Base-by-base conservation (phyloP, 2,888 invertebrate species). In the Emmelina monodactyla region DNA sequence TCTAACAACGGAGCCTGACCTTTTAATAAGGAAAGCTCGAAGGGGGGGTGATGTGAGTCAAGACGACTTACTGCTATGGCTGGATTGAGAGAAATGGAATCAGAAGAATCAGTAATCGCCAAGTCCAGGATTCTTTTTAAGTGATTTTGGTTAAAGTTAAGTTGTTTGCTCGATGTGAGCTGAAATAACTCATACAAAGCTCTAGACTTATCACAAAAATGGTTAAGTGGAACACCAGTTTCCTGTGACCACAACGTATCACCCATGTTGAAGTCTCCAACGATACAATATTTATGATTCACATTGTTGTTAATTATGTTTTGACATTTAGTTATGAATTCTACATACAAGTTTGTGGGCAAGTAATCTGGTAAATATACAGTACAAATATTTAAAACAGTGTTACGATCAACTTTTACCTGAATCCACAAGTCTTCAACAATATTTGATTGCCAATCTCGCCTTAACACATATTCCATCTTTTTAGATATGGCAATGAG, bases 401-500 rank as follows among this genome's bases (percentile, higher is more conserved):
- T 14, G 9, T 9, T 9, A 12, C 13, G n/a, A 9, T 9, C 6
- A 30, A 13, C 13, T 6, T 30, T 12, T 11, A 30, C 13, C 13
- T 30, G 7, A 14, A 30, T 12, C 30, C 30, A 30, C 13, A 30
- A 30, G 13, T 30, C 30, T 14, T 30, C 7, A 13, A 30, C 9
- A 13, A 9, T 9, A 30, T 30, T 14, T 9, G 12, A 12, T 10
- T 30, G 30, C 30, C 30, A 30, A 30, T 30, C n/a, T 11, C 12
- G 9, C 30, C 9, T 30, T 9, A 14, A 9, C 9, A 11, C 13
- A 30, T 3, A 30, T 12, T 30, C 7, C 3, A 6, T 9, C 9
- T 30, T 30, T 13, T 11, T 30, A 11, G 30, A 30, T 13, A 30
- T 30, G 9, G 30, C 30, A n/a, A 25, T 25, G n/a, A 25, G 11